phyloP scores from a whole-genome alignment of 2,797 vertebrate genomes.

The Crocodylus rhombifer region DNA sequence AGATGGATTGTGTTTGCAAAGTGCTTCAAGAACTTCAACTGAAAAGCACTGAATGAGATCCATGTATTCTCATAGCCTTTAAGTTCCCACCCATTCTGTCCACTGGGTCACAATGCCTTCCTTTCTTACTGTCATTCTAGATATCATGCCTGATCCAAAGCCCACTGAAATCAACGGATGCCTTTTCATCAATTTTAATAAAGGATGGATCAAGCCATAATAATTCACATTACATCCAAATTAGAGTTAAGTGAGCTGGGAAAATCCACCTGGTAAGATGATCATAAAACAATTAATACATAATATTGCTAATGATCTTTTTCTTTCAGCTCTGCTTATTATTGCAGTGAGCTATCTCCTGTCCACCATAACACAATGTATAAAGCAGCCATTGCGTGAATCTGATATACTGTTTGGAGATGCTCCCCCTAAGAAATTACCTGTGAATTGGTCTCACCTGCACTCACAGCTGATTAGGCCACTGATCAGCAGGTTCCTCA shows the following conservation, averaged over 20 bases:
- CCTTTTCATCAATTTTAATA: background rate
- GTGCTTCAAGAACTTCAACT: background rate
- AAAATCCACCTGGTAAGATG: constrained; percentile 25
- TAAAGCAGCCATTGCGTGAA: constrained; percentile 52
- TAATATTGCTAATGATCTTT: constrained; percentile 26
- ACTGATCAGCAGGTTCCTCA: constrained; percentile 67
- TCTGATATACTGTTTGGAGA: constrained; percentile 69
- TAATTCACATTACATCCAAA: constrained; percentile 23
- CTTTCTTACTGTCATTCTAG: constrained; percentile 8
- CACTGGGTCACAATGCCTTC: constrained; percentile 1
- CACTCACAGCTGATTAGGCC: constrained; percentile 71
- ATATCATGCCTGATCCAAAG: background rate
- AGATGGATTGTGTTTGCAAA: background rate
- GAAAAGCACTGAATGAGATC: background rate
- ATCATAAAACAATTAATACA: constrained; percentile 41
- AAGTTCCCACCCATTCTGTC: constrained; percentile 59
- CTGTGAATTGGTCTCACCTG: background rate
- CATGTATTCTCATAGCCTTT: constrained; percentile 3
- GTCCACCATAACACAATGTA: constrained; percentile 46
- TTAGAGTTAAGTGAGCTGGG: background rate
- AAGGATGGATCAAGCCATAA: background rate
- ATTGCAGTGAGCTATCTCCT: constrained; percentile 36
- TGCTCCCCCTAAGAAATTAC: constrained; percentile 73
- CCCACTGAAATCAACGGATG: fast-evolving
- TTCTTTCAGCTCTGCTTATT: constrained; percentile 45